Conservation (phyloP, 2,797 vertebrate genomes). For the Chanos chanos region DNA sequence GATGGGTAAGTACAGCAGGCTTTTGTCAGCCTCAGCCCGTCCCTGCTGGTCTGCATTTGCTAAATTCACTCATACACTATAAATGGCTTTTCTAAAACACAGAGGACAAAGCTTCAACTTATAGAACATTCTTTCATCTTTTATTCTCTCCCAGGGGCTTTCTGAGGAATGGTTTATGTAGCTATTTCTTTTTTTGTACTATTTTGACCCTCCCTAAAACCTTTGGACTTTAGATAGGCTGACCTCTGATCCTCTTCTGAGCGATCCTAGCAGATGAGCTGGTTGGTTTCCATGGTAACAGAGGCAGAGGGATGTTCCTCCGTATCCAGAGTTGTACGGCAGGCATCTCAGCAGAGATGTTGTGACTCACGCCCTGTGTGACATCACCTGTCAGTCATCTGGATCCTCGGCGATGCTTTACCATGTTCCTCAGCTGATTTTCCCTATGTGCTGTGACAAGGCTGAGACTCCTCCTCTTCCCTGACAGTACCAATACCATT, state of each 20-base stretch:
- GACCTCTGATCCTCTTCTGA: slow-evolving; percentile 10
- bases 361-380: slow-evolving; percentile 32
- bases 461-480: not conserved
- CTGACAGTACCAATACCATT: no score
- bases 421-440: not conserved
- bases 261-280: not conserved
- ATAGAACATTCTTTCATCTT: slow-evolving; percentile 8
- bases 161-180: slow-evolving; percentile 12
- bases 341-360: not conserved
- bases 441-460: not conserved
- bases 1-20: no score
- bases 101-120: not conserved
- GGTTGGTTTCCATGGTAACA: slow-evolving; percentile 26
- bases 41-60: no score
- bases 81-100: slow-evolving; percentile 25
- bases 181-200: not conserved
- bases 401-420: slow-evolving; percentile 6
- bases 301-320: not conserved
- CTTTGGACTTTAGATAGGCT: slow-evolving; percentile 3
- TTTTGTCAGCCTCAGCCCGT: not conserved
- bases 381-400: slow-evolving; percentile 17
- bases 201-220: not conserved
- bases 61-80: slow-evolving; percentile 18
- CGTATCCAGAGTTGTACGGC: slow-evolving; percentile 4
- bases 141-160: not conserved